Base-by-base conservation (phyloP, 2,888 invertebrate species). In the Drosophila diplacantha region DNA sequence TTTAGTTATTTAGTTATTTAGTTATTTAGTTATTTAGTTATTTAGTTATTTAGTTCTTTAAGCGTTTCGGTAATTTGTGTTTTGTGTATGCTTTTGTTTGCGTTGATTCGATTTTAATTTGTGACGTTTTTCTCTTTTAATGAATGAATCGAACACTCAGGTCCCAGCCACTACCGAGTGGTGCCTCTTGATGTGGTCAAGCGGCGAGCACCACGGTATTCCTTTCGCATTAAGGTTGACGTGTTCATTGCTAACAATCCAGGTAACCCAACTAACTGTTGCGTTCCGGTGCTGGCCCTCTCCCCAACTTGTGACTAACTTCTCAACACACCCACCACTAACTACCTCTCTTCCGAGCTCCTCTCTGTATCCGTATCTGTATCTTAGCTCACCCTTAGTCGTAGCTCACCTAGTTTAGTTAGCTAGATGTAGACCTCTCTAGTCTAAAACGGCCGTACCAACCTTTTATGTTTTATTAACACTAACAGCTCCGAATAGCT, bases 141-240 rank as follows among this genome's bases (percentile, higher is more conserved):
- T 51, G 61, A 68, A 62, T 55, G 64, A 65, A 41, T 39, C 26
- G 43, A 55, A 26, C 26, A 29, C 55, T 52, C 24, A 88, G 88
- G 87, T 75, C 85, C 88, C 65, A 86, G 86, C 72, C 84, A 86
- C 74, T 88, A 88, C 81, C 90, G 90, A 89, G 89, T 90, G 73
- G 92, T 92, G 77, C 91, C 91, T 81, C 89, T 91, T 53, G 91
- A 92, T 85, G 87, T 88, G 38, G 73, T 83, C 68, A 87, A 84
- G 83, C 91, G 80, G 66, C 85, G 85, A 56, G 85, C 88, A 62
- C 88, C 88, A 64, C 85, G 85, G 62, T 88, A 88, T 73, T 83
- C 87, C 61, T 87, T 88, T 85, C 87, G 87, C 74, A 83, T 87
- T 79, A 86, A 86, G 83, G 81, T 87, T 72, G 85, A 86, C 83